A percentile compares a stretch with the other conserved stretches of the same genome.
Evolutionary conservation across 2,113 vertebrate genomes (phyloP).

Genomic region (Ctenomys sociabilis): DNA sequence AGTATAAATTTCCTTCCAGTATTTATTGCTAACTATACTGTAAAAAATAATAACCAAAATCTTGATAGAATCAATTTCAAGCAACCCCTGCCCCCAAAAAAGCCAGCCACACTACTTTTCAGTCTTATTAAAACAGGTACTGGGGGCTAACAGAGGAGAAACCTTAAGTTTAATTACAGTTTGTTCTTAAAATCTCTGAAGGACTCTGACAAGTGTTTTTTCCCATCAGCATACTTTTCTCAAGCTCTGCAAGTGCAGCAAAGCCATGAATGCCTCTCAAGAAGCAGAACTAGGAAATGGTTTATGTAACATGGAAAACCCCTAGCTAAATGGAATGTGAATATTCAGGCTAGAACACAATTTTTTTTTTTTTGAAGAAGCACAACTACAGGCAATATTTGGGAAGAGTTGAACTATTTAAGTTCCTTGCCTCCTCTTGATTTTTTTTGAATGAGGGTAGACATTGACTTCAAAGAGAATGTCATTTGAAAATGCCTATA

Average conservation of each 20-base stretch:
- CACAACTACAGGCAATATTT: background rate
- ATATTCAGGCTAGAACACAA: conserved; percentile 60
- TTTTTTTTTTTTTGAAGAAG: conserved; percentile 19
- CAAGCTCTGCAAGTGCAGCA: conserved; percentile 10
- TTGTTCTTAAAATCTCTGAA: conserved; percentile 58
- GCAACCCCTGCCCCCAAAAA: background rate
- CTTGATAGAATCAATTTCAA: conserved; percentile 41
- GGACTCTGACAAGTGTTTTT: conserved; percentile 53
- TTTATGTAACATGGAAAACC: conserved; percentile 74
- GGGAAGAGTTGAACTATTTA: conserved; percentile 27
- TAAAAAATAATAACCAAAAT: conserved; percentile 20
- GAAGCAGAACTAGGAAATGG: conserved; percentile 67
- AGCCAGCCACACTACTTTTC: background rate
- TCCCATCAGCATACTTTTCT: conserved; percentile 29
- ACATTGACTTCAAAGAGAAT: conserved; percentile 49
- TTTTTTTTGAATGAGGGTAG: background rate
- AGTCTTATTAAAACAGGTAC: conserved; percentile 34
- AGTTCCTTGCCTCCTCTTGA: conserved; percentile 52
- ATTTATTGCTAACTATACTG: background rate
- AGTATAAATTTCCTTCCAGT: conserved; percentile 26
- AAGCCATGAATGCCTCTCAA: conserved; percentile 58
- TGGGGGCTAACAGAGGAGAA: background rate
- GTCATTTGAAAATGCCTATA: conserved; percentile 71
- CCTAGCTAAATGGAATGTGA: conserved; percentile 73
- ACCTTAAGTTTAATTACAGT: conserved; percentile 59